Evolutionary conservation across 2,888 invertebrate species (phyloP).

Genomic region (Nesidiocoris tenuis): DNA sequence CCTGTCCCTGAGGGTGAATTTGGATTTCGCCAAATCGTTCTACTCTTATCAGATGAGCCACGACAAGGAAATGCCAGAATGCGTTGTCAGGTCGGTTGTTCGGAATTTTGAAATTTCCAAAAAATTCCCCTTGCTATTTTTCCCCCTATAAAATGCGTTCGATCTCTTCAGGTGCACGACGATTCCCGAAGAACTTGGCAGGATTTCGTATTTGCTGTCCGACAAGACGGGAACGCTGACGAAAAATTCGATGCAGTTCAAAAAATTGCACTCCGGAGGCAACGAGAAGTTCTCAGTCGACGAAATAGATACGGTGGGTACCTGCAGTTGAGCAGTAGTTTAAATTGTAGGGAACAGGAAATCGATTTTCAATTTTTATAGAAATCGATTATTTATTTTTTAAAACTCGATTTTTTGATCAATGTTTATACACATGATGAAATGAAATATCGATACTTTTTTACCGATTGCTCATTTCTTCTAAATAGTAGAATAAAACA

Average conservation of each 20-base stretch:
- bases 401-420: too few relatives aligned
- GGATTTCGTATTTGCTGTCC: constrained; percentile 93
- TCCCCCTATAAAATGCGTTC: too few relatives aligned
- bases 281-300: not conserved
- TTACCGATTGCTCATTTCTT: too few relatives aligned
- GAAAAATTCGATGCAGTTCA: constrained; percentile 98
- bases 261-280: constrained; percentile 79
- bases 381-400: too few relatives aligned
- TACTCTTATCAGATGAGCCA: constrained; percentile 96
- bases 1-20: constrained; percentile 95
- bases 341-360: too few relatives aligned
- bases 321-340: too few relatives aligned
- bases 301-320: not conserved
- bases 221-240: constrained; percentile 99
- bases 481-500: too few relatives aligned
- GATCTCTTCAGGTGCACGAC: constrained; percentile 78
- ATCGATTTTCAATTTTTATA: too few relatives aligned
- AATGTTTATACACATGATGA: too few relatives aligned
- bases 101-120: too few relatives aligned
- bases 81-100: constrained; percentile 72
- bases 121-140: too few relatives aligned
- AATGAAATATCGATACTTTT: too few relatives aligned
- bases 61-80: constrained; percentile 88
- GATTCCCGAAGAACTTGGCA: constrained; percentile 95
- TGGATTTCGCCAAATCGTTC: constrained; percentile 97